Evolutionary conservation across 2,113 vertebrate genomes (phyloP).

Genomic region (Pionites leucogaster): DNA sequence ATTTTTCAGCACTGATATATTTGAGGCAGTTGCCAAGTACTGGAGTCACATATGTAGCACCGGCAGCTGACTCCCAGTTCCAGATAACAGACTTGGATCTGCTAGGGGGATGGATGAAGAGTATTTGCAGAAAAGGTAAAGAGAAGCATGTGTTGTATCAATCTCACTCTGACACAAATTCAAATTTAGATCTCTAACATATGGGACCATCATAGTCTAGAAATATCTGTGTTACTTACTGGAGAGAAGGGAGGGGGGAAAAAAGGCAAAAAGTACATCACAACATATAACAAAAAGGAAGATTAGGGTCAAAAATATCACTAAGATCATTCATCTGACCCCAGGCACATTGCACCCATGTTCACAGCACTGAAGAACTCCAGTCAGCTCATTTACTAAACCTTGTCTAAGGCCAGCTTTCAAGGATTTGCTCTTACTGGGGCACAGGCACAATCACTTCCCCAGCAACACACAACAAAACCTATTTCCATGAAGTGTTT

Average conservation of each 20-base stretch:
- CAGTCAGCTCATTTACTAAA: neutral
- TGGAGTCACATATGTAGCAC: neutral
- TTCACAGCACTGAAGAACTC: neutral
- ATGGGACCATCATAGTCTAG: neutral
- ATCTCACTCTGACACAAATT: neutral
- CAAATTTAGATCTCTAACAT: neutral
- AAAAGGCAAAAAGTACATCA: neutral
- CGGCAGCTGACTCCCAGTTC: neutral
- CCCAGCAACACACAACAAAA: neutral
- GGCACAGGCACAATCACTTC: neutral
- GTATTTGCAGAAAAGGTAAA: neutral
- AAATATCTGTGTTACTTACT: neutral
- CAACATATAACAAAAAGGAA: neutral
- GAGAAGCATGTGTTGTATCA: neutral
- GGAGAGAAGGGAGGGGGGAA: neutral
- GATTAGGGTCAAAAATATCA: neutral
- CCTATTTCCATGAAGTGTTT: neutral
- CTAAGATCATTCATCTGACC: neutral
- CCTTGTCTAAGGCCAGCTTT: neutral
- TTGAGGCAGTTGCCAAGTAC: neutral
- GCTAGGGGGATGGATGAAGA: neutral
- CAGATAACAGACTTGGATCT: neutral
- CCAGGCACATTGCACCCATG: neutral
- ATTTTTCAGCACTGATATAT: neutral
- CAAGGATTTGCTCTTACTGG: neutral